Evolutionary conservation across 2,113 vertebrate species (phyloP).

Genomic region (Nannospalax galili): DNA sequence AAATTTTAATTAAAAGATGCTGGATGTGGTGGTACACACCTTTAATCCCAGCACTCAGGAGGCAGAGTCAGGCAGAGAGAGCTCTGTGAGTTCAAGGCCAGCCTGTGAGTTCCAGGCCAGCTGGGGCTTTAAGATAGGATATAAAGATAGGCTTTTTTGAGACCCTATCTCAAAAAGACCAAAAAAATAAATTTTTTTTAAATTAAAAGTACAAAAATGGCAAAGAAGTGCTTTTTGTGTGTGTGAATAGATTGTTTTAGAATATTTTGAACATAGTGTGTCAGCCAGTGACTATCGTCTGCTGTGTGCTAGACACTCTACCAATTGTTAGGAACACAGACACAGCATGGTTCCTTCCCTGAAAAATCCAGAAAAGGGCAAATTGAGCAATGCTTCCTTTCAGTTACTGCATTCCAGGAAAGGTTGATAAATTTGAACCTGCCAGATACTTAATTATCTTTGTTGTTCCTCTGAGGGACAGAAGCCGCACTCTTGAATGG

Average conservation of each 20-base stretch:
- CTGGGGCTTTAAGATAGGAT: too few relatives aligned
- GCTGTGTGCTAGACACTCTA: neutral
- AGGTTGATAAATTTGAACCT: neutral
- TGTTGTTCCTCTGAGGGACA: neutral
- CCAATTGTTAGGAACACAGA: neutral
- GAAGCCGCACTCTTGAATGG: neutral
- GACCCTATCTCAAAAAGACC: too few relatives aligned
- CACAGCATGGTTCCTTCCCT: neutral
- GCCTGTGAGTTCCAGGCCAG: too few relatives aligned
- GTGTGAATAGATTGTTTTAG: neutral
- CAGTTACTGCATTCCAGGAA: neutral
- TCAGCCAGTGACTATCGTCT: neutral
- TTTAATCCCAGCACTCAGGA: too few relatives aligned
- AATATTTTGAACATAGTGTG: neutral
- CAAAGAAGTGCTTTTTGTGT: neutral
- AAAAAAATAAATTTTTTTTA: too few relatives aligned
- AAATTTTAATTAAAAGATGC: too few relatives aligned
- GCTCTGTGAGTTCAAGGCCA: too few relatives aligned
- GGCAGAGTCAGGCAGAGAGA: too few relatives aligned
- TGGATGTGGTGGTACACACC: too few relatives aligned
- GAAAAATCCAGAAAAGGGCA: neutral
- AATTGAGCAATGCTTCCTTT: neutral
- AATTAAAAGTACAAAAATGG: neutral
- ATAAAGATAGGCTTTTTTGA: too few relatives aligned
- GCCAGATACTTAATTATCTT: neutral